Percentiles rank a stretch among this genome's conserved stretches.
phyloP scores from a whole-genome alignment of 2,888 invertebrate genomes.

The Tenthredo distinguenda region DNA sequence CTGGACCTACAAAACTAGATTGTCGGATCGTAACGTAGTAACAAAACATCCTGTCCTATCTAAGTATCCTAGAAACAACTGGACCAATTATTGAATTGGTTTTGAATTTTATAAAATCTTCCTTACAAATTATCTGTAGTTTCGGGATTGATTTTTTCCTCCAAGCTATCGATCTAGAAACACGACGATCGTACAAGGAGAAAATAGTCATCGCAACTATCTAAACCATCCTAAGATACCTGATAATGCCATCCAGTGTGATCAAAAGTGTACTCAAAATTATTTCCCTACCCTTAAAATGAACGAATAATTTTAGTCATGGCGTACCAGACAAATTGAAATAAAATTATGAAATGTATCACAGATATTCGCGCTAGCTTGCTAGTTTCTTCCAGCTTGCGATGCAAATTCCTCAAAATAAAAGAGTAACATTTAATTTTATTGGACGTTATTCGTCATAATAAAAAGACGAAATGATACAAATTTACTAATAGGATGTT shows the following conservation, averaged over 20 bases:
- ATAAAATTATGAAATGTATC: constrained; percentile 41
- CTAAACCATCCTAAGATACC: constrained; percentile 16
- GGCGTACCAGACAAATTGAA: constrained; percentile 35
- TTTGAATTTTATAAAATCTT: constrained; percentile 10
- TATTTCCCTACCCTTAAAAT: constrained; percentile 19
- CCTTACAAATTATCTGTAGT: constrained; percentile 8
- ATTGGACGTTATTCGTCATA: constrained; percentile 14
- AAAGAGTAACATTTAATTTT: constrained; percentile 8
- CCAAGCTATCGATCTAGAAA: not conserved
- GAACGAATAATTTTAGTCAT: constrained; percentile 30
- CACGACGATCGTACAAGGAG: not conserved
- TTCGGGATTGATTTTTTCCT: not conserved
- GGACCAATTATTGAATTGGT: not conserved
- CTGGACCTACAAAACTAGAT: constrained; percentile 60
- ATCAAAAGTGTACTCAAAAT: constrained; percentile 10
- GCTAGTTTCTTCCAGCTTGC: constrained; percentile 34
- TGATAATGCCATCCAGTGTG: constrained; percentile 17
- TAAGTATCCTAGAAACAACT: constrained; percentile 38
- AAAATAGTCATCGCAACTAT: constrained; percentile 20
- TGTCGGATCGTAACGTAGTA: constrained; percentile 51
- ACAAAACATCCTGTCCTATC: constrained; percentile 45
- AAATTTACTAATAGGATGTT: constrained; percentile 37
- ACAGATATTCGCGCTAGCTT: constrained; percentile 48
- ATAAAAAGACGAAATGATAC: not conserved
- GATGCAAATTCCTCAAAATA: constrained; percentile 44